phyloP scores from a whole-genome alignment of 1,140 invertebrate genomes.

The Drosophila oshimai region DNA sequence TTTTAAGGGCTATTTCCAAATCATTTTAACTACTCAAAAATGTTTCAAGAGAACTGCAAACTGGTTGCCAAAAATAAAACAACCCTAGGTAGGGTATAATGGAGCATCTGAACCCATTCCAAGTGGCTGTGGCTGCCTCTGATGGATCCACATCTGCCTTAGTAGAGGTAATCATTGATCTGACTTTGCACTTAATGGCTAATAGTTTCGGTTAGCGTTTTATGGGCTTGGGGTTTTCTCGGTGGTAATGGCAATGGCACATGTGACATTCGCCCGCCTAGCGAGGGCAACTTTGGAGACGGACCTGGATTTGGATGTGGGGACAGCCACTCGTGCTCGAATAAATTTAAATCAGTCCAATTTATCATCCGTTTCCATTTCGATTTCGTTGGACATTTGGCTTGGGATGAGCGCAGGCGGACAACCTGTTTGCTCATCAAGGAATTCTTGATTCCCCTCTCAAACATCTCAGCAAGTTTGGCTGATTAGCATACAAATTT shows the following conservation, averaged over 20 bases:
- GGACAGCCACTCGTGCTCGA: constrained; percentile 27
- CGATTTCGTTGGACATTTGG: constrained; percentile 41
- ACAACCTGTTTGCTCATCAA: constrained; percentile 65
- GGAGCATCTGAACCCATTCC: constrained; percentile 41
- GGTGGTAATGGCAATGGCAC: constrained; percentile 19
- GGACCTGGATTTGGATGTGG: constrained; percentile 23
- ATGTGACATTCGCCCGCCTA: constrained; percentile 21
- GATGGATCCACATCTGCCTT: constrained; percentile 32
- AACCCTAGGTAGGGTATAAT: constrained; percentile 18
- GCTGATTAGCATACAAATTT: constrained; percentile 68
- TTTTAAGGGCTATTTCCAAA: too few species aligned
- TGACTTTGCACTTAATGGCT: constrained; percentile 36
- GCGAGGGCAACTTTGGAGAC: constrained; percentile 15
- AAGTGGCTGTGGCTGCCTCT: constrained; percentile 26
- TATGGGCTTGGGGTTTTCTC: constrained; percentile 6
- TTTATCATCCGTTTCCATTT: constrained; percentile 66
- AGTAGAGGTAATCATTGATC: constrained; percentile 7
- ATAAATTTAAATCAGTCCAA: constrained; percentile 35
- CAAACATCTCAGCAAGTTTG: constrained; percentile 32
- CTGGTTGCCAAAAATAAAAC: background rate
- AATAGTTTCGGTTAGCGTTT: constrained; percentile 28
- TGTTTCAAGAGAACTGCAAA: background rate
- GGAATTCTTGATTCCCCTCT: constrained; percentile 28
- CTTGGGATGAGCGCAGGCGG: constrained; percentile 22
- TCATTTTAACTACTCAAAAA: too few species aligned